Conservation (phyloP, 2,888 invertebrate genomes). For the Lepetodrilus schrolli region DNA sequence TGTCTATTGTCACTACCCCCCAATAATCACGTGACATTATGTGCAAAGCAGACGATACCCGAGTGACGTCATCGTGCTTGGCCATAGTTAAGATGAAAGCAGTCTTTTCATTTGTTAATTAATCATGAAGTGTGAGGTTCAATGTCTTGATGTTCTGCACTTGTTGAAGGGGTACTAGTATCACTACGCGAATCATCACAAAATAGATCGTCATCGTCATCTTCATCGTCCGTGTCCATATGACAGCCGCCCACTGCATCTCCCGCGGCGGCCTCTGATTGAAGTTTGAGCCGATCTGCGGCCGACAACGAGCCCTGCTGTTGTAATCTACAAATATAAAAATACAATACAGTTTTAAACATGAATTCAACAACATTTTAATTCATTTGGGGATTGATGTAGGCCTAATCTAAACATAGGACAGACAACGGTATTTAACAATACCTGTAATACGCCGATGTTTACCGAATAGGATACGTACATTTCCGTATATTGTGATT, state of each 20-base stretch:
- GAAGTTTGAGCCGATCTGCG: conserved; percentile 15
- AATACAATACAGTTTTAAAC: no score
- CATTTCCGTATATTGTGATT: no score
- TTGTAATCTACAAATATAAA: conserved; percentile 24
- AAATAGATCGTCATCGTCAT: conserved; percentile 21
- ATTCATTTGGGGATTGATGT: no score
- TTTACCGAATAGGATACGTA: no score
- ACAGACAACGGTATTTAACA: no score
- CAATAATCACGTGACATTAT: background rate
- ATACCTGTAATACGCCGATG: no score
- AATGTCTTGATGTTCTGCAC: conserved; percentile 33
- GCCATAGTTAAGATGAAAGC: conserved; percentile 1
- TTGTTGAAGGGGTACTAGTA: conserved; percentile 33
- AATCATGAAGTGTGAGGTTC: conserved; percentile 29
- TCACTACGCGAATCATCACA: conserved; percentile 33
- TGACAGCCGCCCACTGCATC: conserved; percentile 17
- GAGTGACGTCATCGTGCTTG: conserved; percentile 30
- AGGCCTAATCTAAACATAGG: no score
- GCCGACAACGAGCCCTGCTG: conserved; percentile 10
- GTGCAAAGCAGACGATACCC: conserved; percentile 28
- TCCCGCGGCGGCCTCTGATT: background rate
- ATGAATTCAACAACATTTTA: no score
- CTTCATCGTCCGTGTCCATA: conserved; percentile 28
- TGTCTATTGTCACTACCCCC: no score
- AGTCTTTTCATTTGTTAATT: conserved; percentile 7